Evolutionary conservation across 2,797 vertebrate genomes (phyloP), one percentile per base, ranked within the genome.

Genomic region (Enteromius fasciolatus): DNA sequence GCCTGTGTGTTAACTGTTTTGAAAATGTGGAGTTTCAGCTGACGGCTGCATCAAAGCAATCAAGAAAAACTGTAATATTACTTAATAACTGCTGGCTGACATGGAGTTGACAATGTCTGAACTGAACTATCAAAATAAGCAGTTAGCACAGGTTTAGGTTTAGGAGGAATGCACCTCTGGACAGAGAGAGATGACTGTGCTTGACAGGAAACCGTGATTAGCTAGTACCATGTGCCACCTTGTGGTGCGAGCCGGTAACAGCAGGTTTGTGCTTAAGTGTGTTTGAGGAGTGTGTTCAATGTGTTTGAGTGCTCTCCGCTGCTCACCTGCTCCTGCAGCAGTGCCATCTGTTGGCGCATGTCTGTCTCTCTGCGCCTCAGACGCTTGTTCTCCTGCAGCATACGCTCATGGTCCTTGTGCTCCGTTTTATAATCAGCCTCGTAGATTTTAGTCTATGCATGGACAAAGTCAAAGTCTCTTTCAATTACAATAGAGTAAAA

Each of bases 261-360:
- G 1, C 52, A 0, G 52, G 3, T 23, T 54, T n/a, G 54, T 59
- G 54, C 23, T 23, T 52, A 17, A 52, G 48, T 52, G 48, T 50
- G 48, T 52, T 3, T 20, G 36, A 39, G 36, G 36, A 39, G 36
- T 15, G 15, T 48, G 46, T 46, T 46, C 12, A 12, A 14, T 48
- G 15, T 50, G 48, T 50, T 50, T 17, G 59, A 63, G 59, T 17
- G 59, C 25, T 61, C 59, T 23, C 8, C 4, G 0, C 15, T 36
- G 67, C 84, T 80, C 46, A 95, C 94, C 94, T 96, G 94, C 85
- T 95, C 95, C 57, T 95, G 92, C 83, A 95, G 87, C 28, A 95
- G 91, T 18, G 87, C 87, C 93, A 95, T 94, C 90, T 95, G 93
- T 90, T 95, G 94, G 25, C 90, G 89, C 93, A 93, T 95, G 63